Evolutionary conservation across 2,888 invertebrate species (phyloP).

Genomic region (Germaria angustata): DNA sequence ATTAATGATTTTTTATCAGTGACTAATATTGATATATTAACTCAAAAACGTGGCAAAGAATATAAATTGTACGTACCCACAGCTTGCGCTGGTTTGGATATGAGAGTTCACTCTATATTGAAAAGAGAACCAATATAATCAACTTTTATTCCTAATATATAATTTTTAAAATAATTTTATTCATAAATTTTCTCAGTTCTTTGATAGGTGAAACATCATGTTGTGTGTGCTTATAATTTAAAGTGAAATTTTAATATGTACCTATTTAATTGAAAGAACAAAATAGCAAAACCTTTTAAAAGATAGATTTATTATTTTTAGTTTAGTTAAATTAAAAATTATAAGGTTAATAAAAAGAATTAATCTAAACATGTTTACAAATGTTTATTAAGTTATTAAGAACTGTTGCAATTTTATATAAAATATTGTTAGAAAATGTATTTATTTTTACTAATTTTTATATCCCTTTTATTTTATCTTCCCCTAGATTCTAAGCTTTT

Average conservation of each 20-base stretch:
- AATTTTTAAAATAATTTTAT: background rate
- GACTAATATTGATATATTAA: conserved; percentile 75
- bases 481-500: conserved; percentile 71
- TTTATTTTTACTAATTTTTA: conserved; percentile 40
- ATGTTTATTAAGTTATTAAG: no score
- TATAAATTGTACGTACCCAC: conserved; percentile 78
- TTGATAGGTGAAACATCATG: background rate
- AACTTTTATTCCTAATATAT: background rate
- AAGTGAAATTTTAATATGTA: background rate
- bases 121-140: conserved; percentile 31
- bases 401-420: no score
- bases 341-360: conserved; percentile 15
- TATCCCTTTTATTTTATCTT: conserved; percentile 48
- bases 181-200: background rate
- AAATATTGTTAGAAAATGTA: no score
- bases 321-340: conserved; percentile 1
- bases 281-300: background rate
- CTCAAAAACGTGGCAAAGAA: conserved; percentile 76
- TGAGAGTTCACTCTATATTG: conserved; percentile 33
- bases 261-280: no score
- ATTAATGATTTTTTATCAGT: conserved; percentile 75
- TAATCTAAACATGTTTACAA: background rate
- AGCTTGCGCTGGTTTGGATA: conserved; percentile 39
- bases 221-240: background rate
- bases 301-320: background rate